phyloP scores from a whole-genome alignment of 2,113 vertebrate genomes.

The Acrocephalus arundinaceus region DNA sequence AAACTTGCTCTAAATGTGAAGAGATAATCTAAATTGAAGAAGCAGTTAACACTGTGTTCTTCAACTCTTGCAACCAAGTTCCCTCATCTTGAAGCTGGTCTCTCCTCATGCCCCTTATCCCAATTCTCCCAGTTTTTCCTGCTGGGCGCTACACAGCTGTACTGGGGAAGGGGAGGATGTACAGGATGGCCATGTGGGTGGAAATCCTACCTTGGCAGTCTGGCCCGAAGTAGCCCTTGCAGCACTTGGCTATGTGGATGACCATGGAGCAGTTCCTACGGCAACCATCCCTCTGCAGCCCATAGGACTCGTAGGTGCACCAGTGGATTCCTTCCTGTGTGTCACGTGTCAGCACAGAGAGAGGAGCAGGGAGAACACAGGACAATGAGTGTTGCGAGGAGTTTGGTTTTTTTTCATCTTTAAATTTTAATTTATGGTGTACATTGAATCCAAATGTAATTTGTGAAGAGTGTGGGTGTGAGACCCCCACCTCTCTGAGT shows the following conservation, averaged over 20 bases:
- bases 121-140: fast-evolving
- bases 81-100: fast-evolving
- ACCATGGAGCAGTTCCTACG: constrained; percentile 75
- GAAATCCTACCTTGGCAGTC: constrained; percentile 85
- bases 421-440: not conserved
- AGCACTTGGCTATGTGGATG: constrained; percentile 82
- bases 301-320: constrained; percentile 68
- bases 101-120: not conserved
- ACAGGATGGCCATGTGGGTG: fast-evolving
- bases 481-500: not conserved
- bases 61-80: not conserved
- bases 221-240: constrained; percentile 85
- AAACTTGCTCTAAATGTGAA: not conserved
- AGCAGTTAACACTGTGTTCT: not conserved
- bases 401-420: fast-evolving
- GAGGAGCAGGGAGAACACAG: not conserved
- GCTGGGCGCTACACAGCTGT: fast-evolving
- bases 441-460: not conserved
- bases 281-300: constrained; percentile 76
- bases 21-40: not conserved
- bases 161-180: not conserved
- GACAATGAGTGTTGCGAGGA: not conserved
- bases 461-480: not conserved
- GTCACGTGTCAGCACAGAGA: fast-evolving
- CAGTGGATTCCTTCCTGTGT: constrained; percentile 52